Base-by-base conservation (phyloP, 2,797 vertebrate species). In the Naso thynnoides region DNA sequence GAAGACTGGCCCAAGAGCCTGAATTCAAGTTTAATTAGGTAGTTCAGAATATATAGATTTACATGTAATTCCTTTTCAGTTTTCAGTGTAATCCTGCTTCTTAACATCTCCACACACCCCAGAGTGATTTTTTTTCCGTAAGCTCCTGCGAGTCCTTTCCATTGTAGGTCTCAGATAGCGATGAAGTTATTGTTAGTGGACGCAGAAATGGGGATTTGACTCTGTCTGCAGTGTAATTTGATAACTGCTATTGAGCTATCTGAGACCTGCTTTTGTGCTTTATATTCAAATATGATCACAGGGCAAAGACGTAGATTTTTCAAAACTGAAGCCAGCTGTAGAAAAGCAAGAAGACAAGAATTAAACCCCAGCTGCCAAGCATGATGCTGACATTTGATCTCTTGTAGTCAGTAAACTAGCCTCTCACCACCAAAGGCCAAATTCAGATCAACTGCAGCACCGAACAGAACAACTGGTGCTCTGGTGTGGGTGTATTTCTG, bases 101-200 rank as follows among this genome's bases (percentile, higher is more conserved):
- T 88, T 83, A 90, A 82, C 86, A 78, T 68, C 83, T 73, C n/a
- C n/a, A 52, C 42, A 74, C 70, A 81, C 87, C 79, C 81, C 47
- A 56, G 82, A 84, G 88, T 81, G 54, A 64, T 79, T 76, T 64
- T 53, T 55, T 42, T 60, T n/a, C 66, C 69, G 71, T 90, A 87
- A 89, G 85, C 89, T 86, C 73, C 61, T 63, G 26, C 21, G 27
- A 49, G 72, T 61, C 64, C 49, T 4, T 65, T 78, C 81, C 67
- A 78, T 77, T 86, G 83, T 79, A 81, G 79, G 78, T 76, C 73
- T 67, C 38, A 72, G 79, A 89, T 80, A 81, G 71, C 57, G 78
- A 78, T 70, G 78, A 74, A 83, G 72, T 87, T 86, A 87, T 86
- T 90, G 86, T 88, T 80, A 84, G 87, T 84, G 88, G 86, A 84